Base-by-base conservation (phyloP, 2,113 vertebrate species). In the Catagonus wagneri region DNA sequence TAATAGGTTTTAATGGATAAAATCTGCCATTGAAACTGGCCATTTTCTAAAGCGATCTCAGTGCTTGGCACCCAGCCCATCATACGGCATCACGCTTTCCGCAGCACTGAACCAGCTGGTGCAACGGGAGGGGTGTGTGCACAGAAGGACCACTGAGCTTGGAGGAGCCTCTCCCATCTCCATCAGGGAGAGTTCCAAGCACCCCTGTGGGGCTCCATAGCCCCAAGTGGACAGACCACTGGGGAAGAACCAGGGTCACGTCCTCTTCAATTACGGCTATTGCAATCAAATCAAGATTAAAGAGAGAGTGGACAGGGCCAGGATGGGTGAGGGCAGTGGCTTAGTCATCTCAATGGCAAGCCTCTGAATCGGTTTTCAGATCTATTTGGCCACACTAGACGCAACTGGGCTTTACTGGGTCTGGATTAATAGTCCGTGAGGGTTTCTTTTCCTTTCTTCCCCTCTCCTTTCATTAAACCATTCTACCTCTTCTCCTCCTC, bases 1-100 rank as follows among this genome's bases (percentile, higher is more conserved):
- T 93, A 97, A 98, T 96, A 97, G 98, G 92, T 93, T 98, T 39
- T 97, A 98, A 98, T 96, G 97, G 95, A 94, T 78, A 95, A 97
- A 98, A 68, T 95, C 97, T 97, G 91, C 96, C 95, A 86, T 9
- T 85, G 93, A 97, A 98, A 97, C 95, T 87, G 89, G 89, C 66
- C 39, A 97, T 96, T 96, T 97, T 94, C 92, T 94, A 96, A 80
- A 12, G 4, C 75, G 85, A 93, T 84, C 95, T 98, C 95, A 72
- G 96, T 15, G 90, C 89, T 85, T 97, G 96, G 97, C 98, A 93
- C 14, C 25, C 80, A 75, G 93, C 97, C 97, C 89, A 2, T 91
- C 94, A 52, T 3, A 5, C 11, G 16, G 29, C 75, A 61, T 88
- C 72, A 50, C 20, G 56, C 81, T 58, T 72, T 78, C 97, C 1